phyloP scores from a whole-genome alignment of 2,888 invertebrate species.

The Phrixothrix hirtus region DNA sequence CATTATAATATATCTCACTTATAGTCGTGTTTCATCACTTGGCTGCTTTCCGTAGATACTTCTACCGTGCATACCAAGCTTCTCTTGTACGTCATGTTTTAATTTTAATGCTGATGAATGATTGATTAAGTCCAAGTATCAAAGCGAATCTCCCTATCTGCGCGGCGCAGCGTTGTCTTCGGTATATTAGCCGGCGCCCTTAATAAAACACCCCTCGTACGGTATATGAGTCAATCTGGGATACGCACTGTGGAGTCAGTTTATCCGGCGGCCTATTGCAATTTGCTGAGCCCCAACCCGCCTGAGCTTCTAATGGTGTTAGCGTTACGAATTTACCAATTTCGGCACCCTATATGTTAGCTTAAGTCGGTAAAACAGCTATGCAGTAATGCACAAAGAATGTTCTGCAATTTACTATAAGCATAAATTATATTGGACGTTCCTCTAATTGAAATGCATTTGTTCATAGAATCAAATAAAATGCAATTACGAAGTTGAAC shows the following conservation, averaged over 20 bases:
- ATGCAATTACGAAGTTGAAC: constrained; percentile 9
- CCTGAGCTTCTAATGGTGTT: constrained; percentile 53
- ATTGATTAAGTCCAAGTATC: constrained; percentile 43
- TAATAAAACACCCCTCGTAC: constrained; percentile 44
- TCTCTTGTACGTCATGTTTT: constrained; percentile 38
- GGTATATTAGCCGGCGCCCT: constrained; percentile 45
- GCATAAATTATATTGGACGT: constrained; percentile 53
- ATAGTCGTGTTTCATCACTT: constrained; percentile 52
- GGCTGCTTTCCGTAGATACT: constrained; percentile 45
- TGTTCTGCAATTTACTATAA: constrained; percentile 41
- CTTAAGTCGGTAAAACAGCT: constrained; percentile 45
- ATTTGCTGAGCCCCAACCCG: constrained; percentile 44
- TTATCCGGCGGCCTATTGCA: constrained; percentile 55
- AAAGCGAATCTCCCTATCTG: constrained; percentile 35
- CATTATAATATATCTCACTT: constrained; percentile 54
- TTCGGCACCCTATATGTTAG: constrained; percentile 55
- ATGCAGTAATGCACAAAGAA: constrained; percentile 54
- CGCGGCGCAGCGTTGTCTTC: constrained; percentile 30
- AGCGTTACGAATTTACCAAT: constrained; percentile 60
- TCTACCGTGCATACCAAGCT: constrained; percentile 29
- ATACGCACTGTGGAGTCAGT: constrained; percentile 56
- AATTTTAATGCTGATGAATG: constrained; percentile 49
- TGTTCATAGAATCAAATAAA: constrained; percentile 15
- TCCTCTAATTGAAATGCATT: constrained; percentile 54
- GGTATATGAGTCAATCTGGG: constrained; percentile 56